Base-by-base conservation (phyloP, 2,797 vertebrate species). In the Rhynchotus rufescens region DNA sequence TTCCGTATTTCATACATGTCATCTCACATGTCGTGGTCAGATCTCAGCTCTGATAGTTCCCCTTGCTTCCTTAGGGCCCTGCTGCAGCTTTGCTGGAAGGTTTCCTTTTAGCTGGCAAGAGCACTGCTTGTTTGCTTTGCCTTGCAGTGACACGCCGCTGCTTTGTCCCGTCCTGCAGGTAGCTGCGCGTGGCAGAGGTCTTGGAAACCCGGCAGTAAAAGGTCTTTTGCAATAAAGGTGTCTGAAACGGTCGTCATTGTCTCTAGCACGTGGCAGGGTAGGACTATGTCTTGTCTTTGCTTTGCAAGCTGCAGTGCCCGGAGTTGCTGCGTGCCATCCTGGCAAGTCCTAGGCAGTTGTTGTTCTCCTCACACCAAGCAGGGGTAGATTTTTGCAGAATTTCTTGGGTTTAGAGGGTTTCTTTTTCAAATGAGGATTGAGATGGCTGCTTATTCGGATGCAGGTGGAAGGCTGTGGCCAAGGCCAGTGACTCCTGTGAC, bases 351-450 rank as follows among this genome's bases (percentile, higher is more conserved):
- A 17, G 54, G n/a, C 75, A 61, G 60, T 40, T 36, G 4, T 7
- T 36, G 21, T 68, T 36, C 15, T 61, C 59, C 34, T 71, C 4
- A 3, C 44, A 52, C 25, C 74, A 38, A 54, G 44, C 42, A 68
- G 21, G 8, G 0, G 4, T 79, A 25, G 68, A 28, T 75, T 75
- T 49, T 65, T 47, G 57, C 32, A 65, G 64, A 69, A 75, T 84
- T 88, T 28, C 64, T 65, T 79, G 62, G 38, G 9, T 76, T 71
- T 80, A 60, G 32, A 40, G 80, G 64, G 36, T 80, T 80, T 84
- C 75, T 60, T 38, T 59, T 64, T 57, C 4, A 10, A 52, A 47
- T 60, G 30, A 91, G 45, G 32, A 15, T 15, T 2, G 2, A 12
- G 19, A 8, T 3, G 8, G 13, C 45, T 80, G 2, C 30, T 60